Evolutionary conservation across 1,140 invertebrate genomes (phyloP).

Genomic region (Calycopis cecrops): DNA sequence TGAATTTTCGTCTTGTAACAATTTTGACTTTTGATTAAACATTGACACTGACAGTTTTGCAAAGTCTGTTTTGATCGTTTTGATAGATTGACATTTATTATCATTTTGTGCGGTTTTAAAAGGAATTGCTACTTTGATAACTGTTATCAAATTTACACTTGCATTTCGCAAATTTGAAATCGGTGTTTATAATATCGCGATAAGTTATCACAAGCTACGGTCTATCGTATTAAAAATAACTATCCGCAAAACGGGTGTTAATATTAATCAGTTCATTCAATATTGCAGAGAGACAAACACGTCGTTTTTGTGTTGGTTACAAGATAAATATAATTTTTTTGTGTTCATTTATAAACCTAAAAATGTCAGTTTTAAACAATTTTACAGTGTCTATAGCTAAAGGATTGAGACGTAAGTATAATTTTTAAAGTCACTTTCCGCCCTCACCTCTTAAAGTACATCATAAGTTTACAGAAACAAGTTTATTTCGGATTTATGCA

Average conservation of each 20-base stretch:
- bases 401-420: slow-evolving; percentile 52
- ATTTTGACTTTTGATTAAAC: too few relatives aligned
- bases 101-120: too few relatives aligned
- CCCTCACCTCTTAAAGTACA: not conserved
- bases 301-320: not conserved
- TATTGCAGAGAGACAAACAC: not conserved
- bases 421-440: not conserved
- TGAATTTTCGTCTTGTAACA: too few relatives aligned
- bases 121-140: too few relatives aligned
- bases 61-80: too few relatives aligned
- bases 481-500: too few relatives aligned
- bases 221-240: not conserved
- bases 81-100: too few relatives aligned
- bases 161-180: too few relatives aligned
- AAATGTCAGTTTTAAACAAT: slow-evolving; percentile 58
- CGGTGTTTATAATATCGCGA: not conserved
- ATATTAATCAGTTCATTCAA: not conserved
- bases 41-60: too few relatives aligned
- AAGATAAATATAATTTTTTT: not conserved
- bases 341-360: slow-evolving; percentile 10
- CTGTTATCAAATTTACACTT: too few relatives aligned
- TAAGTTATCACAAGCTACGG: not conserved
- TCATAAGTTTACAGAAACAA: too few relatives aligned
- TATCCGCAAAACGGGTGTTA: not conserved
- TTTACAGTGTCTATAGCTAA: slow-evolving; percentile 53